Evolutionary conservation across 2,113 vertebrate genomes (phyloP), one percentile per base, ranked within the genome.

Genomic region (Sinosuthora webbiana): DNA sequence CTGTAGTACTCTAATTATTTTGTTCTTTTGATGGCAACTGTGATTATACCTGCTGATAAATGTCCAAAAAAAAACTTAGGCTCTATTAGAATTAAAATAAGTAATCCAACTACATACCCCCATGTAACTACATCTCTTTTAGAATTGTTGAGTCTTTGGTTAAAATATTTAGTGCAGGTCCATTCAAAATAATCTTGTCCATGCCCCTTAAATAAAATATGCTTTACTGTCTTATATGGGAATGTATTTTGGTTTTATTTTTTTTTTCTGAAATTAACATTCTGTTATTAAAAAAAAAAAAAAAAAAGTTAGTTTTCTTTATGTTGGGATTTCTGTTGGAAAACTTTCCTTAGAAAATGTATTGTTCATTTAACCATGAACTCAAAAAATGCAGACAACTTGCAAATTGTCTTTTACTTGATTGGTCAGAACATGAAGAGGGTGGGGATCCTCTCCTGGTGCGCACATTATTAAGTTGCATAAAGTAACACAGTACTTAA

Each of bases 61-160:
- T 63, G 33, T 45, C 44, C 11, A 60, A 28, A 1, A 73, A 45
- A 45, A 71, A 37, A 2, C 1, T 16, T 85, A 22, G 18, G 17
- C 52, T 27, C 9, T 60, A 25, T 41, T 63, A 44, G 37, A 89
- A 63, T 35, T 67, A 35, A 59, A 96, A 81, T 1, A 70, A 57
- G 63, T 1, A 2, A 53, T 20, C 13, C 28, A 67, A 18, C 22
- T 7, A 16, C 9, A 12, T 13, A 9, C 1, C 4, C 4, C 6
- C 4, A 25, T 37, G 14, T 16, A 83, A 67, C 5, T 53, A 28
- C 7, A 28, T 8, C 11, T 80, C 5, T 45, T 59, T 74, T 25
- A 81, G 4, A 30, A 90, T 59, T 77, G 2, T 33, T 22, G 13
- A 62, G 9, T 37, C 28, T 76, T 53, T 45, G 6, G 12, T 20